A percentile compares a stretch with the other conserved stretches of the same genome.
Evolutionary conservation across 2,113 vertebrate species (phyloP).

Genomic region (Agapornis roseicollis): DNA sequence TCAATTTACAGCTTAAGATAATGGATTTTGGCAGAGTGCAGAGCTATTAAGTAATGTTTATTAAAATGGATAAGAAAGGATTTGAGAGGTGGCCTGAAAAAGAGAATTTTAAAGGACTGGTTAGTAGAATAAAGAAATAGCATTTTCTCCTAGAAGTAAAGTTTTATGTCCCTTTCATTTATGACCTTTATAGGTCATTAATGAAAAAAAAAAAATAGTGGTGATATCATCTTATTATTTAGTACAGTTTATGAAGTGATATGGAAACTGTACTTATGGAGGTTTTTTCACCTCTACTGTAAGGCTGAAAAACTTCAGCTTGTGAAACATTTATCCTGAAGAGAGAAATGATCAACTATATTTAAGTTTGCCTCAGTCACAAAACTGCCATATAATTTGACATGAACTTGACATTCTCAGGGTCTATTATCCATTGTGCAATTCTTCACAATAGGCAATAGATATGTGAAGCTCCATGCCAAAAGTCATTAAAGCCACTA

Average conservation of each 20-base stretch:
- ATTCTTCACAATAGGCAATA: neutral
- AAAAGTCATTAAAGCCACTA: conserved; percentile 25
- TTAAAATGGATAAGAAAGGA: conserved; percentile 62
- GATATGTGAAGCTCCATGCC: conserved; percentile 31
- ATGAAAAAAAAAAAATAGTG: neutral
- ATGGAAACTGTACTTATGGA: neutral
- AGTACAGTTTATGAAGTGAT: conserved; percentile 15
- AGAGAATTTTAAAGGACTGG: conserved; percentile 14
- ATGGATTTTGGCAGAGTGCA: conserved; percentile 58
- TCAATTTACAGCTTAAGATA: conserved; percentile 66
- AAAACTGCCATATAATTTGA: conserved; percentile 9
- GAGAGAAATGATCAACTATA: conserved; percentile 29
- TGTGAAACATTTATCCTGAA: neutral
- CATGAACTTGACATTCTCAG: neutral
- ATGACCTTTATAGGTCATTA: conserved; percentile 24
- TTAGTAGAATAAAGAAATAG: conserved; percentile 24
- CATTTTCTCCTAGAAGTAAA: conserved; percentile 13
- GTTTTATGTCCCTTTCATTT: conserved; percentile 13
- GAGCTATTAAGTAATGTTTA: conserved; percentile 62
- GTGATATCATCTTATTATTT: conserved; percentile 47
- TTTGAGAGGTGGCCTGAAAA: conserved; percentile 41
- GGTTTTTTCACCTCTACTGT: neutral
- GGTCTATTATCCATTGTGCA: neutral
- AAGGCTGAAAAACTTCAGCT: neutral
- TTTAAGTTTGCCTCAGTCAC: neutral